phyloP scores from a whole-genome alignment of 2,888 invertebrate species.

The Acronicta aceris region DNA sequence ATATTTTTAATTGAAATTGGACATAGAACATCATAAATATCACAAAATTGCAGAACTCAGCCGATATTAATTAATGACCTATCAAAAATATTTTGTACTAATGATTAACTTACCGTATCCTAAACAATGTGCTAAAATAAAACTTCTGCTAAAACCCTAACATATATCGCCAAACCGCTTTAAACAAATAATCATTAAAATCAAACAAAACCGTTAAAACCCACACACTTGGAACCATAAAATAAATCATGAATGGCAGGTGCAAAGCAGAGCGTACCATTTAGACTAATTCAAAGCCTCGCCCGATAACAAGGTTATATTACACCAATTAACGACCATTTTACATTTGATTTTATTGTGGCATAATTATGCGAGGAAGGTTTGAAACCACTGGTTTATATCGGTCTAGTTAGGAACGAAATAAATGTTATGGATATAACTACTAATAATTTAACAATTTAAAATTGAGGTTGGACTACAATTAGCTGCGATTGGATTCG shows the following conservation, averaged over 20 bases:
- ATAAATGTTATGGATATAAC: conserved; percentile 38
- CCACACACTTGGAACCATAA: conserved; percentile 29
- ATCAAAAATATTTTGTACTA: too few species aligned
- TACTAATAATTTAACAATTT: conserved; percentile 30
- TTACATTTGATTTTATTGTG: conserved; percentile 75
- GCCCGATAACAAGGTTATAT: conserved; percentile 75
- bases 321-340: conserved; percentile 74
- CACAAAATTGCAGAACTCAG: too few species aligned
- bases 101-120: too few species aligned
- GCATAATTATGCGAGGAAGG: conserved; percentile 73
- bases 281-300: conserved; percentile 64
- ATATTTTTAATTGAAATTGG: too few species aligned
- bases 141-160: too few species aligned
- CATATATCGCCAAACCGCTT: too few species aligned
- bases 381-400: conserved; percentile 67
- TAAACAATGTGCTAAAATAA: too few species aligned
- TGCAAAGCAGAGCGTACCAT: conserved; percentile 60
- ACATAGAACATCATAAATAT: too few species aligned
- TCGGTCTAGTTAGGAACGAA: conserved; percentile 28
- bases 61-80: too few species aligned
- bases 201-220: conserved; percentile 5
- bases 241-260: conserved; percentile 44
- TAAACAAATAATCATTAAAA: neutral
- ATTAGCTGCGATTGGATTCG: conserved; percentile 18
- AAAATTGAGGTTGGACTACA: conserved; percentile 11